Percentiles rank a stretch among this genome's conserved stretches.
phyloP scores from a whole-genome alignment of 2,888 invertebrate species.

The Diabrotica balteata region DNA sequence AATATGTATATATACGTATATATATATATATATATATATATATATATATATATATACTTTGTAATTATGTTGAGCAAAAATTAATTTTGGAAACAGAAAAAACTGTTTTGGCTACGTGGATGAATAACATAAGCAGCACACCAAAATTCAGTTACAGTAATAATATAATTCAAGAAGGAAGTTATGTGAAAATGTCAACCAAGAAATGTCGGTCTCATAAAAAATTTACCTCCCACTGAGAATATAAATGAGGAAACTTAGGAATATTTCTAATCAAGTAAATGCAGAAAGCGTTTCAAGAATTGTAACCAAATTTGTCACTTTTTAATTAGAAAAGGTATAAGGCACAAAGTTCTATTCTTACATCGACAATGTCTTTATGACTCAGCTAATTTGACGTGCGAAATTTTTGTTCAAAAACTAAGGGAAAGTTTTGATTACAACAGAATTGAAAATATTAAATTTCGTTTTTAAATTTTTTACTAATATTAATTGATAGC shows the following conservation, averaged over 20 bases:
- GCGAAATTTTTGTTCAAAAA: background rate
- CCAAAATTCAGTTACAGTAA: conserved; percentile 1
- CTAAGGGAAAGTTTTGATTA: too few relatives aligned
- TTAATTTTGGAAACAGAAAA: too few relatives aligned
- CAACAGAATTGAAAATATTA: too few relatives aligned
- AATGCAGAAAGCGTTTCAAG: conserved; percentile 10
- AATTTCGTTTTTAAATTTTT: too few relatives aligned
- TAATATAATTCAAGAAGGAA: background rate
- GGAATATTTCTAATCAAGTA: conserved; percentile 18
- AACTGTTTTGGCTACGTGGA: too few relatives aligned
- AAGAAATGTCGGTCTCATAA: conserved; percentile 2
- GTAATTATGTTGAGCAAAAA: too few relatives aligned
- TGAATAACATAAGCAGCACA: too few relatives aligned
- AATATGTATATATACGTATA: too few relatives aligned
- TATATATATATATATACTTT: too few relatives aligned
- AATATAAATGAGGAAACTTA: conserved; percentile 10
- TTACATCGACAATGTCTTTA: background rate
- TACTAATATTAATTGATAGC: too few relatives aligned
- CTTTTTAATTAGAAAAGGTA: conserved; percentile 13
- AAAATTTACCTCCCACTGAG: conserved; percentile 6
- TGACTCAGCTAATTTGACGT: background rate
- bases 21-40: too few relatives aligned
- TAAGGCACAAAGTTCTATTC: background rate
- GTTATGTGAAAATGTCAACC: conserved; percentile 3
- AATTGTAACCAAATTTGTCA: conserved; percentile 15